Base-by-base conservation (phyloP, 2,888 invertebrate genomes). In the Danaus chrysippus region DNA sequence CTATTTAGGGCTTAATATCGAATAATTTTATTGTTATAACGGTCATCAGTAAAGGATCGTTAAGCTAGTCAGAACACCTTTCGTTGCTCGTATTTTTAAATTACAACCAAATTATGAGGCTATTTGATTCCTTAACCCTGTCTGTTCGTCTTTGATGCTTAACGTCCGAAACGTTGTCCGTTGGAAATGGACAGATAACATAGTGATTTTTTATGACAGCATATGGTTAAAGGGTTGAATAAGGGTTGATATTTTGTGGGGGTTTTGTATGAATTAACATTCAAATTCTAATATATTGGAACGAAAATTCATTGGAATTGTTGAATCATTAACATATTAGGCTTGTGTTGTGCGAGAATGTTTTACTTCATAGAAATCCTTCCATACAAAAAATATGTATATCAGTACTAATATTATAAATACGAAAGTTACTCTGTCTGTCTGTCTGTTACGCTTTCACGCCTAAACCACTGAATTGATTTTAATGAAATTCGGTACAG, bases 101-200 rank as follows among this genome's bases (percentile, higher is more conserved):
- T 77, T 73, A 74, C 69, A 68, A 61, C 61, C 62, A 73, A 75
- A 75, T 76, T 75, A 75, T 74, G 74, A 72, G 75, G 76, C 75
- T 71, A 79, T 77, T 77, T 73, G 69, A 68, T 63, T 75, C 70
- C 73, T 70, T 71, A 74, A 74, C 76, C 80, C 81, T 83, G 82
- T 41, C 59, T 19, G 56, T 71, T 73, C 71, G 76, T 76, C 75
- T 82, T 79, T 77, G 79, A 70, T 76, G 79, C 75, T 65, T 81
- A 82, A 84, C 79, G 80, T 83, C 73, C 67, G 70, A 72, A 76
- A 58, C 71, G 44, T 56, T 77, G 80, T 74, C 86, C 86, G 88
- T 87, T 87, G 79, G 81, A 76, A 76, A 79, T 81, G 81, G 81
- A 80, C 82, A 82, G 78, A 80, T 77, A 71, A 68, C 49, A 72